phyloP scores from a whole-genome alignment of 2,797 vertebrate species.

The Leucoraja ocellata region DNA sequence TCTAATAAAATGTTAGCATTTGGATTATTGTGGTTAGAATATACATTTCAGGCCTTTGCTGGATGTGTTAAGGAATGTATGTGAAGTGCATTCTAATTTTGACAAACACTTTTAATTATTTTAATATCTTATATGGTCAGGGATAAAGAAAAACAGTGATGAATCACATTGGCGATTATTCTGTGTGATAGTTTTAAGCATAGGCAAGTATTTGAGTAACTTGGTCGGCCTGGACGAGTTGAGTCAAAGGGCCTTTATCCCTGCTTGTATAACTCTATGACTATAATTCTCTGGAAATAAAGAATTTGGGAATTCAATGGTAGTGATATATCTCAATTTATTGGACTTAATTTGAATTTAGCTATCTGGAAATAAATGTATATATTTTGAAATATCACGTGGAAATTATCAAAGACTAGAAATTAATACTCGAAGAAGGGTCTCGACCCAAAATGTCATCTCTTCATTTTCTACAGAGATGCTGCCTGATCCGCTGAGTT shows the following conservation, averaged over 20 bases:
- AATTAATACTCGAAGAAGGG: not conserved
- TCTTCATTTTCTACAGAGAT: too few species aligned
- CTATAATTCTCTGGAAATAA: not conserved
- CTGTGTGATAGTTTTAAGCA: not conserved
- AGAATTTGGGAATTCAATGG: not conserved
- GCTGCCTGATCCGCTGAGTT: too few species aligned
- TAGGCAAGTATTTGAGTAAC: too few species aligned
- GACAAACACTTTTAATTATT: not conserved
- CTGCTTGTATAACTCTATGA: too few species aligned
- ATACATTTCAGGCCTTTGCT: not conserved
- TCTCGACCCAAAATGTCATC: too few species aligned
- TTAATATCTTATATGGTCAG: not conserved
- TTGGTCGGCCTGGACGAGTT: too few species aligned
- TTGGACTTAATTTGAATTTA: not conserved
- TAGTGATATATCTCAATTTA: not conserved
- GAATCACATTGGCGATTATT: not conserved
- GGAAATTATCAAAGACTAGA: not conserved
- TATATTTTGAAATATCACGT: not conserved
- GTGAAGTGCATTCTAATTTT: not conserved
- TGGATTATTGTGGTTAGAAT: not conserved
- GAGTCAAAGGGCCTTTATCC: too few species aligned
- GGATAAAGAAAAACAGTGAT: not conserved
- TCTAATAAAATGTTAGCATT: not conserved
- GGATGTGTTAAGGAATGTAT: not conserved
- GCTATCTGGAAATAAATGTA: not conserved